Percentiles rank a stretch among this genome's conserved stretches.
Conservation (phyloP, 2,888 invertebrate genomes). For the Osmoderma eremita region DNA sequence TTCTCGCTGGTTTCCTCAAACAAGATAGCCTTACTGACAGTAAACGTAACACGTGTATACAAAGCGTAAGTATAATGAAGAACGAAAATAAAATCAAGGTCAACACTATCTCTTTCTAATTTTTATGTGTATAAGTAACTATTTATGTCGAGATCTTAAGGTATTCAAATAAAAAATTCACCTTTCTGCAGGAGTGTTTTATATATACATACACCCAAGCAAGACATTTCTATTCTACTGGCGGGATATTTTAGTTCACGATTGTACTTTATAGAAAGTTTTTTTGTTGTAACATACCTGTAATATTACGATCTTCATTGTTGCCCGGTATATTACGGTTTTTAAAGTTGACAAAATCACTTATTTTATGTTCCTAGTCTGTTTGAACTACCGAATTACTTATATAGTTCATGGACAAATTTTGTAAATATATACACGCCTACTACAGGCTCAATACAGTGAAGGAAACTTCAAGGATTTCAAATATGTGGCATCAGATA, state of each 20-base stretch:
- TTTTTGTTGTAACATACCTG: slow-evolving; percentile 8
- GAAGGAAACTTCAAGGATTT: no score
- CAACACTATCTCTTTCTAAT: no score
- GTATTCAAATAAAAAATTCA: neutral
- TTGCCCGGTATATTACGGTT: slow-evolving; percentile 14
- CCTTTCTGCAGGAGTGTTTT: no score
- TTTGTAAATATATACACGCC: slow-evolving; percentile 8
- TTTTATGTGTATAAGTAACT: no score
- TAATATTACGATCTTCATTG: slow-evolving; percentile 22
- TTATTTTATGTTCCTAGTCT: slow-evolving; percentile 4
- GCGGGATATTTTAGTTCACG: neutral
- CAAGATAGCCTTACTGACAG: slow-evolving; percentile 19
- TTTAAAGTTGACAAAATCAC: slow-evolving; percentile 22
- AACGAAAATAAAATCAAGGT: neutral
- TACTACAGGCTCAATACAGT: no score
- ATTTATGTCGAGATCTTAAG: no score
- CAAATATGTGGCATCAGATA: no score
- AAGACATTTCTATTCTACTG: neutral
- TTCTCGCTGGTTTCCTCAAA: slow-evolving; percentile 17
- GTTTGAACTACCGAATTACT: neutral
- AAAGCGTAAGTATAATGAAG: neutral
- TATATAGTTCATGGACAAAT: slow-evolving; percentile 33
- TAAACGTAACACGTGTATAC: slow-evolving; percentile 11
- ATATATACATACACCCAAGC: no score
- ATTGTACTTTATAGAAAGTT: neutral